Conservation (phyloP, 2,797 vertebrate species). For the Nasua narica region DNA sequence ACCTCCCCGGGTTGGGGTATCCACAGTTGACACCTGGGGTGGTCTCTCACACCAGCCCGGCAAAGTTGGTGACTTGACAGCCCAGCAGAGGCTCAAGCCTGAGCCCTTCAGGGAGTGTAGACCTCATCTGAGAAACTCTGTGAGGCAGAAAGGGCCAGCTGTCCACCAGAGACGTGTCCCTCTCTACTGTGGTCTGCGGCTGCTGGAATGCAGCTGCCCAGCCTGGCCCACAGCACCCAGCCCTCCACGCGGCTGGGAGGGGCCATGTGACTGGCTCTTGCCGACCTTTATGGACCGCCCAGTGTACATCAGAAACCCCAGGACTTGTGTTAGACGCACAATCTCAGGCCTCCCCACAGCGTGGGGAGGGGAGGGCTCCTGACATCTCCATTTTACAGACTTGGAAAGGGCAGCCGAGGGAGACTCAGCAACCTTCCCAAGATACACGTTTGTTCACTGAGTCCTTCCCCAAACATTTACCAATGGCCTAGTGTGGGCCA, state of each 20-base stretch:
- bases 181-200: background rate
- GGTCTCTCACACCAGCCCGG: background rate
- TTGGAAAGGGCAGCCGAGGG: background rate
- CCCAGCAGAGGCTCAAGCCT: background rate
- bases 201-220: background rate
- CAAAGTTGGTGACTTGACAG: background rate
- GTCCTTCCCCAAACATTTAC: background rate
- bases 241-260: background rate
- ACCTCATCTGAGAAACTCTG: background rate
- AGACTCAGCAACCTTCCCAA: background rate
- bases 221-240: background rate
- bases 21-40: background rate
- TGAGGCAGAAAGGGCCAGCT: background rate
- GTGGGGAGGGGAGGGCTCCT: background rate
- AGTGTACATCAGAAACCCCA: background rate
- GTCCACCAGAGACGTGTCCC: background rate
- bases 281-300: background rate
- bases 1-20: too few species aligned
- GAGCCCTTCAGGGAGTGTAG: background rate
- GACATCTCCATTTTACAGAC: background rate
- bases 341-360: background rate
- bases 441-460: background rate
- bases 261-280: background rate
- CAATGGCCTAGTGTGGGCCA: background rate
- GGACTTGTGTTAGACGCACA: background rate